Base-by-base conservation (phyloP, 2,113 vertebrate species). In the Vireo altiloquus region DNA sequence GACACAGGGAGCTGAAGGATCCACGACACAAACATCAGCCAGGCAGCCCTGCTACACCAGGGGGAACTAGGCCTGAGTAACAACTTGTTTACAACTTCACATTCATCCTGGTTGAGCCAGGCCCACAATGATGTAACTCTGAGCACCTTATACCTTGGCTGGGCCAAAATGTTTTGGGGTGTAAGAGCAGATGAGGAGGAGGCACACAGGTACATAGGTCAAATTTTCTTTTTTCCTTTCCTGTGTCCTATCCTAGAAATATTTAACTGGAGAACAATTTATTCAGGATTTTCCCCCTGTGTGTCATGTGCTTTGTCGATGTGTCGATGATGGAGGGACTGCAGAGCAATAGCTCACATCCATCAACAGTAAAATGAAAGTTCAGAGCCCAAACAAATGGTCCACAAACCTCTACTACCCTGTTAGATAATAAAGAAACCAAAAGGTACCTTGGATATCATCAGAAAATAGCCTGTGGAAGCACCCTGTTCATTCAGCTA, bases 21-120 rank as follows among this genome's bases (percentile, higher is more conserved):
- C 80, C 65, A 17, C 0, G 6, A 24, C 33, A 91, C 74, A 95
- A 94, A 95, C 82, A 87, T 8, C 79, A 40, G 33, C 79, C 17
- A 2, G 9, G 37, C 42, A 56, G 93, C 78, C 71, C 23, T 74
- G 47, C 75, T 90, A 13, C 90, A 80, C 54, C 68, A 37, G 66
- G 68, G 85, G 42, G 42, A 94, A 86, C 66, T 19, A 33, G 69
- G 76, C 22, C 82, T 15, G 7, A 19, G 37, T 24, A 90, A 74
- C 88, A 86, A 49, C 88, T 37, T 89, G 88, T 94, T 97, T 95
- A 93, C 80, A 71, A 9, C 52, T 77, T 54, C 60, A 70, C 6
- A 0, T 89, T 53, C 63, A 2, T 52, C 63, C 50, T 1, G 4
- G 31, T 47, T 6, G 1, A 89, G 75, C 59, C 94, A 88, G 42